These are phyloP conservation scores for Strix uralensis DNA, from an alignment of 2,113 vertebrate genomes.

Conservation along the genomic window DNA sequence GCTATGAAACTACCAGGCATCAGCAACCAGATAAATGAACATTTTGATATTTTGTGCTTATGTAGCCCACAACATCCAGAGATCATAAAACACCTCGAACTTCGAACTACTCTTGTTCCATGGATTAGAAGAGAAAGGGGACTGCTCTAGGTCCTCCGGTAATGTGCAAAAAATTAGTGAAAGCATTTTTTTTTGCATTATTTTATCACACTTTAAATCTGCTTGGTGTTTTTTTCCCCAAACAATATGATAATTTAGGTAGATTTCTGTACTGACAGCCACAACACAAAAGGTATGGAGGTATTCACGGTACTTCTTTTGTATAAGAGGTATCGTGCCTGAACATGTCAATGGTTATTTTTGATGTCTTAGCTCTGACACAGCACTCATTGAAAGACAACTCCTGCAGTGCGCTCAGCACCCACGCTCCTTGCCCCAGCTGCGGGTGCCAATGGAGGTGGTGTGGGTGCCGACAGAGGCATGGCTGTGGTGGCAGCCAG, in stretches of 20 bases:
- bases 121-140: not conserved
- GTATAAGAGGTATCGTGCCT: not conserved
- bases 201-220: not conserved
- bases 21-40: not conserved
- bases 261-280: not conserved
- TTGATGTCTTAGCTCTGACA: not conserved
- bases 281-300: not conserved
- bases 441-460: accelerated
- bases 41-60: not conserved
- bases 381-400: not conserved
- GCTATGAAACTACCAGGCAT: not conserved
- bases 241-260: not conserved
- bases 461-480: not conserved
- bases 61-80: not conserved
- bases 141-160: accelerated
- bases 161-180: not conserved
- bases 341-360: slow-evolving; percentile 15
- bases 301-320: not conserved
- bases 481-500: accelerated
- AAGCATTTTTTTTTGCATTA: not conserved
- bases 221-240: too few relatives aligned
- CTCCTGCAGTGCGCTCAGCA: not conserved
- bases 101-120: not conserved
- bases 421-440: not conserved
- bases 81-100: not conserved